A percentile compares a stretch with the other conserved stretches of the same genome.
Conservation (phyloP, 2,888 invertebrate genomes). For the Hermodice carunculata region DNA sequence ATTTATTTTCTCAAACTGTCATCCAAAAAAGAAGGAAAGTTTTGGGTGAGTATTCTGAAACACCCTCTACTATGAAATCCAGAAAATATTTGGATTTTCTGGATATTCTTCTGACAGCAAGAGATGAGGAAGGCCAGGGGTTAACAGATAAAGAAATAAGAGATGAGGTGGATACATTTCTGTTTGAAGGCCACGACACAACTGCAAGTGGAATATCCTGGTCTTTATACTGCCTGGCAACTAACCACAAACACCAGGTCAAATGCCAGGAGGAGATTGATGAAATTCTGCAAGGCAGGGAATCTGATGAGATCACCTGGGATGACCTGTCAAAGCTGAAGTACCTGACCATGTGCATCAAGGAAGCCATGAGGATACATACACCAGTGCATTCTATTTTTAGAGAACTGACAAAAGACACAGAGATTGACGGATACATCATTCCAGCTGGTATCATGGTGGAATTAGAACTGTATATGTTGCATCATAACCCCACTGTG, state of each 20-base stretch:
- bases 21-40: constrained; percentile 49
- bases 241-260: not conserved
- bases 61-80: no score
- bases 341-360: constrained; percentile 53
- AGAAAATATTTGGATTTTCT: constrained; percentile 36
- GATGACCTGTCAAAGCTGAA: constrained; percentile 49
- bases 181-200: constrained; percentile 38
- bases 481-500: constrained; percentile 50
- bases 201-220: constrained; percentile 5
- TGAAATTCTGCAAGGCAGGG: not conserved
- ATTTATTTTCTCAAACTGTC: constrained; percentile 56
- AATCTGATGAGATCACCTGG: constrained; percentile 37
- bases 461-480: constrained; percentile 45
- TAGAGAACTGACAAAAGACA: constrained; percentile 43
- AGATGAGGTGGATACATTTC: constrained; percentile 55
- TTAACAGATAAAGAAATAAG: constrained; percentile 54
- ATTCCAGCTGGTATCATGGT: constrained; percentile 44
- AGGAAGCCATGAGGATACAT: constrained; percentile 50
- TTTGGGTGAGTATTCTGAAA: constrained; percentile 37
- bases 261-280: not conserved
- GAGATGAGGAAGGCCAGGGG: constrained; percentile 49
- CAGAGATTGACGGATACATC: constrained; percentile 42
- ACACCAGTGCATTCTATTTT: constrained; percentile 51
- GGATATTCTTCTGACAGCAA: constrained; percentile 35
- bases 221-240: not conserved